Base-by-base conservation (phyloP, 2,888 invertebrate genomes). In the Oscheius sp. region DNA sequence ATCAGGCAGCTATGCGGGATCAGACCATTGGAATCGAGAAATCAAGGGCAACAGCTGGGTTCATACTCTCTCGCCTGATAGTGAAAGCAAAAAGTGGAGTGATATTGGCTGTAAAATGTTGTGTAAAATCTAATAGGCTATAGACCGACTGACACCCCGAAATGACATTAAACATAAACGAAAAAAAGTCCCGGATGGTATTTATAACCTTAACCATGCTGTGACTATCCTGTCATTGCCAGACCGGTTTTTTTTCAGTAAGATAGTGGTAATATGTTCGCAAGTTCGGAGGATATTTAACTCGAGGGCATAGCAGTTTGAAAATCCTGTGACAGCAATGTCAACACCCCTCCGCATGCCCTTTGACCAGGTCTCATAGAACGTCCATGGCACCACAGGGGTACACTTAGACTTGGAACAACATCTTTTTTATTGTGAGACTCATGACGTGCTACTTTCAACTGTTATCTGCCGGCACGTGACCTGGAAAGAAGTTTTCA, bases 51-150 rank as follows among this genome's bases (percentile, higher is more conserved):
- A 36, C 8, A 36, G 8, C 36, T 9, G 36, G 14, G 8, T 36
- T 14, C 36, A 36, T 36, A 8, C 45, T 20, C 20, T 24, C 22
- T 47, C 22, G 47, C 12, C 22, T 47, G 47, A 47, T 47, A 24
- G n/a, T n/a, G 47, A 30, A 5, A 51, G 12, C 33, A 17, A 54
- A 32, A 17, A 32, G 54, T 54, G 54, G 54, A 32, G 33, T 54
- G 54, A 54, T n/a, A n/a, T n/a, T 54, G n/a, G 33, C 33, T 54
- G 54, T 54, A 54, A 54, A 54, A 54, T 54, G 54, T n/a, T 54
- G 33, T 20, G 54, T n/a, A n/a, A n/a, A n/a, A n/a, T n/a, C n/a
- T n/a, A n/a, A n/a, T n/a, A n/a, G n/a, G n/a, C n/a, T n/a, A n/a
- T n/a, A n/a, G n/a, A n/a, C n/a, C n/a, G n/a, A n/a, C n/a, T n/a